These are phyloP conservation scores for Periparus ater DNA, from an alignment of 2,797 vertebrate genomes.

Conservation along the genomic window DNA sequence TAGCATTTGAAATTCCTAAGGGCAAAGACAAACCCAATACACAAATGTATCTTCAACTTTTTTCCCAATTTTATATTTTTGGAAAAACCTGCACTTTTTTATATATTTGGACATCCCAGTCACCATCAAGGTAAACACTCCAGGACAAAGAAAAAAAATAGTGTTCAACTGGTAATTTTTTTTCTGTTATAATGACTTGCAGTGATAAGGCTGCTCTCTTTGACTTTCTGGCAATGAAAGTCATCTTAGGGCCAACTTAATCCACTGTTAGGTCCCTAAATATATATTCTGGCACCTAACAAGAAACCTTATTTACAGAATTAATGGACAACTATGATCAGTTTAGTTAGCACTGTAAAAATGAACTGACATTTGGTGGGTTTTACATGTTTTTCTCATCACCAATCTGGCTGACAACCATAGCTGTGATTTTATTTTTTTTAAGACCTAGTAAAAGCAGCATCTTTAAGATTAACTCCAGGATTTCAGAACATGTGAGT, in stretches of 20 bases:
- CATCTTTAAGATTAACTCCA: slow-evolving; percentile 11
- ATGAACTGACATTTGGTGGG: neutral
- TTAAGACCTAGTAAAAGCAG: neutral
- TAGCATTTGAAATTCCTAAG: neutral
- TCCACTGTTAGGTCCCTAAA: neutral
- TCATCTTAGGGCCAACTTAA: neutral
- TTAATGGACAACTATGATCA: neutral
- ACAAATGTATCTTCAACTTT: neutral
- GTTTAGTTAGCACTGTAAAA: neutral
- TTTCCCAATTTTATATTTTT: neutral
- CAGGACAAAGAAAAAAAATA: neutral
- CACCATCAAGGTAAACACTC: neutral
- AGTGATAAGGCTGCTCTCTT: neutral
- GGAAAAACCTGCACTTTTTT: neutral
- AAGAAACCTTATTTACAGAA: neutral
- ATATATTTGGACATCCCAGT: neutral
- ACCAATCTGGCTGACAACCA: slow-evolving; percentile 6
- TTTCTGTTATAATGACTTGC: neutral
- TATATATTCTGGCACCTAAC: neutral
- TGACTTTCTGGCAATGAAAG: neutral
- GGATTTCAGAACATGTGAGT: neutral
- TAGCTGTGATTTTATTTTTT: neutral
- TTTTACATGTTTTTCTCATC: slow-evolving; percentile 4
- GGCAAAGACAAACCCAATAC: neutral
- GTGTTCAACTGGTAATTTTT: neutral